Conservation (phyloP, 2,113 vertebrate species). For the Proteles cristata region DNA sequence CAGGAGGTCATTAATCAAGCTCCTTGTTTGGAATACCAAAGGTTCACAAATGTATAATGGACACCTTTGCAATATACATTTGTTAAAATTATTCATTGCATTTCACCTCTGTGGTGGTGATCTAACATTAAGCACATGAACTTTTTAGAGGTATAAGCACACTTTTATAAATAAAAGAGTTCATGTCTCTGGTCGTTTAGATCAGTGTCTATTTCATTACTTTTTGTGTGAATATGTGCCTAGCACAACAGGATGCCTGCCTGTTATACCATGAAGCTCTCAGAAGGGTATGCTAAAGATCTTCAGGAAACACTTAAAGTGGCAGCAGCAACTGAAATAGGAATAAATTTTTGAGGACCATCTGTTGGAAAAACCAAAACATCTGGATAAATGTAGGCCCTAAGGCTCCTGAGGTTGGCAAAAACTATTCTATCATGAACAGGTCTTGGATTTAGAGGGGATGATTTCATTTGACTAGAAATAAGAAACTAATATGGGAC, state of each 20-base stretch:
- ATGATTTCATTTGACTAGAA: slow-evolving; percentile 59
- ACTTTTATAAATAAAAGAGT: background rate
- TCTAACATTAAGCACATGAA: background rate
- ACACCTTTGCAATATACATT: background rate
- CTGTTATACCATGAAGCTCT: background rate
- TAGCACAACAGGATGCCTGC: background rate
- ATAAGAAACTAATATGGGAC: slow-evolving; percentile 50
- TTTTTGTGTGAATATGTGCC: background rate
- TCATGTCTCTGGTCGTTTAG: background rate
- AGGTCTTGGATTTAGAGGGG: slow-evolving; percentile 36
- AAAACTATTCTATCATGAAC: slow-evolving; percentile 13
- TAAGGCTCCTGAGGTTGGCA: background rate
- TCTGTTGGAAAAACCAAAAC: slow-evolving; percentile 64
- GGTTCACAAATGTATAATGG: background rate
- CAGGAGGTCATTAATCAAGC: background rate
- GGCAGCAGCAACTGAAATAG: background rate
- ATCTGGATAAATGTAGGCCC: slow-evolving; percentile 52
- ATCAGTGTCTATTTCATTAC: background rate
- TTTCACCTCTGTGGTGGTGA: background rate
- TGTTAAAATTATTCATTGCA: background rate
- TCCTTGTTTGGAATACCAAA: background rate
- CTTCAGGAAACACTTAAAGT: slow-evolving; percentile 33
- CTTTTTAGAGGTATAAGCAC: background rate
- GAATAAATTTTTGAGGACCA: background rate
- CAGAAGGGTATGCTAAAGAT: background rate